Evolutionary conservation across 2,888 invertebrate genomes (phyloP).

Genomic region (Agrochola litura): DNA sequence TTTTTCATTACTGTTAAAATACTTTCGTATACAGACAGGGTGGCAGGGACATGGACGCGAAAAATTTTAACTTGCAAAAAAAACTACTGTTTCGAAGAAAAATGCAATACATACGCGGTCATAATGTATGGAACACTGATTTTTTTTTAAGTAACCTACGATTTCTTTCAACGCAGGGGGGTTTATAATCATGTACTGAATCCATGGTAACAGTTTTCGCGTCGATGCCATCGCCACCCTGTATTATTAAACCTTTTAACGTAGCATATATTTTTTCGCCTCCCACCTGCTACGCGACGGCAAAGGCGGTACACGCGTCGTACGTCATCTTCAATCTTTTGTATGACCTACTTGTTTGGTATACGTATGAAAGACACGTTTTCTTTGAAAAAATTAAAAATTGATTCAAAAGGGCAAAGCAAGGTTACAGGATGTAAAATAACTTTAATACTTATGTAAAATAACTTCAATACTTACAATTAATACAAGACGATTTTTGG

Average conservation of each 20-base stretch:
- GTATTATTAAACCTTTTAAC: background rate
- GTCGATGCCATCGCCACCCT: too few species aligned
- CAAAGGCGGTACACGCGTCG: background rate
- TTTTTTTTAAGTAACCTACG: too few species aligned
- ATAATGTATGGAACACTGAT: too few species aligned
- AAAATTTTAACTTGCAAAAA: too few species aligned
- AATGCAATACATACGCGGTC: too few species aligned
- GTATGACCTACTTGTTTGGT: background rate
- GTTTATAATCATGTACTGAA: too few species aligned
- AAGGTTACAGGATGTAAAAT: background rate
- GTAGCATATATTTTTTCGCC: background rate
- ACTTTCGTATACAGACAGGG: background rate
- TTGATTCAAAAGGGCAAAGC: background rate
- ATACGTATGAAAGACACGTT: background rate
- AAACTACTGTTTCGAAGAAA: too few species aligned
- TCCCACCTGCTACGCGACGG: background rate
- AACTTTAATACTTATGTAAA: background rate
- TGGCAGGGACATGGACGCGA: too few species aligned
- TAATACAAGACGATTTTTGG: background rate
- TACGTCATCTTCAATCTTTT: background rate
- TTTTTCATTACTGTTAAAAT: constrained; percentile 4
- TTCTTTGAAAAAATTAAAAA: constrained; percentile 5
- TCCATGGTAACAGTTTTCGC: too few species aligned
- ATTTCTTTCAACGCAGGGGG: too few species aligned
- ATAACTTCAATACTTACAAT: background rate